Evolutionary conservation across 2,113 vertebrate genomes (phyloP).

Genomic region (Vulpes ferrilata): DNA sequence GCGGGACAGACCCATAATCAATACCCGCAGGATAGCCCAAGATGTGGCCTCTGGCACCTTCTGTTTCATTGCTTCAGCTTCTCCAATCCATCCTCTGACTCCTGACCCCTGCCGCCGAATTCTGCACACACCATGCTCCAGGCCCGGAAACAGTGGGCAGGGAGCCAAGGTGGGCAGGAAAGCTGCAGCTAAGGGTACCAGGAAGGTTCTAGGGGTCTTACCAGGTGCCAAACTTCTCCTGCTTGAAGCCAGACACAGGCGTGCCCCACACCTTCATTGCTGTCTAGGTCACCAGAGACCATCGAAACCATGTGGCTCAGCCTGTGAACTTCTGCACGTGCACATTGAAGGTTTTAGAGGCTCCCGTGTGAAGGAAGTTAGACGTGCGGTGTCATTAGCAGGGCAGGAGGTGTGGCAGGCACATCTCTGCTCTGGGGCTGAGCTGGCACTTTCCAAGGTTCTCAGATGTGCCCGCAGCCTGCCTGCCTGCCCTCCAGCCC

Average conservation of each 20-base stretch:
- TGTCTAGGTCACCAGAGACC: background rate
- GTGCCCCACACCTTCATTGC: background rate
- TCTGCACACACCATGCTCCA: background rate
- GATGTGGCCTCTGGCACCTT: background rate
- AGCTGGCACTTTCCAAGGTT: background rate
- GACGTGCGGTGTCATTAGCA: constrained; percentile 22
- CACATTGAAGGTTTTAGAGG: background rate
- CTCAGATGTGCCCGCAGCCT: background rate
- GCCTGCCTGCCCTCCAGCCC: rapidly evolving
- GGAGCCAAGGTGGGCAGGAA: background rate
- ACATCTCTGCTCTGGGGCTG: background rate
- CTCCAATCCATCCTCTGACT: background rate
- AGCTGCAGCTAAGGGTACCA: background rate
- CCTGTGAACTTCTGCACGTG: background rate
- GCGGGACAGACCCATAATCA: background rate
- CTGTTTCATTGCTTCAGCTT: background rate
- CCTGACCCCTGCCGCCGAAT: background rate
- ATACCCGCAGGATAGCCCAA: background rate
- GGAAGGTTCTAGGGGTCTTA: background rate
- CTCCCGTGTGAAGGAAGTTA: background rate
- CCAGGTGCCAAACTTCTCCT: background rate
- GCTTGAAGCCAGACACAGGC: background rate
- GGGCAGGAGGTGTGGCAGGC: background rate
- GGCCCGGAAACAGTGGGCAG: background rate
- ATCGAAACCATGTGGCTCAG: background rate